phyloP scores from a whole-genome alignment of 2,888 invertebrate genomes.

The Agrilus biguttatus region DNA sequence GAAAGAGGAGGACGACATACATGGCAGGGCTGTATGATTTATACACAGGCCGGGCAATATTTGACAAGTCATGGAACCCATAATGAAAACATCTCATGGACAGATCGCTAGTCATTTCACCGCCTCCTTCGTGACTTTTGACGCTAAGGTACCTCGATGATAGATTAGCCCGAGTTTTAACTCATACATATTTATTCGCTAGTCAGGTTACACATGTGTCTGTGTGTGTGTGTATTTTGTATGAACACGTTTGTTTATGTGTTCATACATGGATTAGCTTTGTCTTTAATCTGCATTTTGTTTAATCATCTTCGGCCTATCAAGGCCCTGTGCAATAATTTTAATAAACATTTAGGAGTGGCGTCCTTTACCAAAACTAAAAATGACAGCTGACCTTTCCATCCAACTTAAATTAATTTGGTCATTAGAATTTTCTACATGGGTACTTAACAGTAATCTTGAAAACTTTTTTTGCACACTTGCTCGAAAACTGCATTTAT shows the following conservation, averaged over 20 bases:
- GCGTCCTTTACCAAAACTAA: too few relatives aligned
- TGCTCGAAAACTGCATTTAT: too few relatives aligned
- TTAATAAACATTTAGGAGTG: too few relatives aligned
- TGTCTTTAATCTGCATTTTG: slow-evolving; percentile 31
- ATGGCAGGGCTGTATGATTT: slow-evolving; percentile 19
- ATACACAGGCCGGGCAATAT: slow-evolving; percentile 22
- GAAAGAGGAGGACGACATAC: neutral
- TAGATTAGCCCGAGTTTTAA: slow-evolving; percentile 23
- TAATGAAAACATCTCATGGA: slow-evolving; percentile 35
- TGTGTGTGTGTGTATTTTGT: too few relatives aligned
- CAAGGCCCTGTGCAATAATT: too few relatives aligned
- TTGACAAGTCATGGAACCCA: slow-evolving; percentile 33
- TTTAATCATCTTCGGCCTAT: slow-evolving; percentile 21
- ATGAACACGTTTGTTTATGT: slow-evolving; percentile 19
- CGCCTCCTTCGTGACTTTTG: slow-evolving; percentile 35
- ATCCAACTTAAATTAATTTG: too few relatives aligned
- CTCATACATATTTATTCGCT: slow-evolving; percentile 11
- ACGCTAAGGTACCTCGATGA: slow-evolving; percentile 30
- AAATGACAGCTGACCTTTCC: too few relatives aligned
- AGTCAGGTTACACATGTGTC: slow-evolving; percentile 2
- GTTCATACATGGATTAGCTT: slow-evolving; percentile 23
- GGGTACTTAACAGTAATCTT: too few relatives aligned
- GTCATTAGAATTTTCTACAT: too few relatives aligned
- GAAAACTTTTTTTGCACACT: too few relatives aligned
- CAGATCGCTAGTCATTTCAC: slow-evolving; percentile 35